A percentile compares a stretch with the other conserved stretches of the same genome.
Evolutionary conservation across 2,113 vertebrate genomes (phyloP).

Genomic region (Ibidorhyncha struthersii): DNA sequence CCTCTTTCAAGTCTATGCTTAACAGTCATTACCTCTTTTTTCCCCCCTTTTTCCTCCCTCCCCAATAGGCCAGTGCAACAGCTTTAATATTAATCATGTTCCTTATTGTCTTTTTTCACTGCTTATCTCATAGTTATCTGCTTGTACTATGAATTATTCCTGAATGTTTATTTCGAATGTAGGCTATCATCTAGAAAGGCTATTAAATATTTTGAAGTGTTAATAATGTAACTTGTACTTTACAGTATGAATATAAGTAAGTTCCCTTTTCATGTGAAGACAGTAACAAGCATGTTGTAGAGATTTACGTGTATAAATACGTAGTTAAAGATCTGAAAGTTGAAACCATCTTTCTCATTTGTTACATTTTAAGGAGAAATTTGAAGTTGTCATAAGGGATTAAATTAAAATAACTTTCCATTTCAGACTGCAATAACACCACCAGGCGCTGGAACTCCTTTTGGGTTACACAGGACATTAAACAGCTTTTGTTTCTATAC

Average conservation of each 20-base stretch:
- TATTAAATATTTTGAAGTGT: not conserved
- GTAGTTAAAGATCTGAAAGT: not conserved
- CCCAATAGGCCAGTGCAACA: not conserved
- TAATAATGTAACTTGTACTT: not conserved
- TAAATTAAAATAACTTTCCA: not conserved
- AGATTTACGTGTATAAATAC: not conserved
- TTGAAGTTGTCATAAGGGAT: not conserved
- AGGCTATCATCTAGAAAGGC: not conserved
- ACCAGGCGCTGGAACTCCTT: not conserved
- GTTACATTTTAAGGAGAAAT: not conserved
- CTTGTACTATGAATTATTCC: not conserved
- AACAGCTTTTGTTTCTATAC: not conserved
- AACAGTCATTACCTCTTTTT: not conserved
- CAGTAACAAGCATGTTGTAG: not conserved
- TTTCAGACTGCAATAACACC: not conserved
- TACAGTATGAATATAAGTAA: not conserved
- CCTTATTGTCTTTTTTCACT: not conserved
- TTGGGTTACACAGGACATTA: not conserved
- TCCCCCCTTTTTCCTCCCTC: fast-evolving
- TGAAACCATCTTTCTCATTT: not conserved
- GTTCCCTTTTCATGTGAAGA: not conserved
- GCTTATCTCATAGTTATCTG: not conserved
- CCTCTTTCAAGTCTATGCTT: not conserved
- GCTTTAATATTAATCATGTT: not conserved
- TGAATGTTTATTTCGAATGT: not conserved